Conservation (phyloP, 2,797 vertebrate species). For the Geotrypetes seraphini region DNA sequence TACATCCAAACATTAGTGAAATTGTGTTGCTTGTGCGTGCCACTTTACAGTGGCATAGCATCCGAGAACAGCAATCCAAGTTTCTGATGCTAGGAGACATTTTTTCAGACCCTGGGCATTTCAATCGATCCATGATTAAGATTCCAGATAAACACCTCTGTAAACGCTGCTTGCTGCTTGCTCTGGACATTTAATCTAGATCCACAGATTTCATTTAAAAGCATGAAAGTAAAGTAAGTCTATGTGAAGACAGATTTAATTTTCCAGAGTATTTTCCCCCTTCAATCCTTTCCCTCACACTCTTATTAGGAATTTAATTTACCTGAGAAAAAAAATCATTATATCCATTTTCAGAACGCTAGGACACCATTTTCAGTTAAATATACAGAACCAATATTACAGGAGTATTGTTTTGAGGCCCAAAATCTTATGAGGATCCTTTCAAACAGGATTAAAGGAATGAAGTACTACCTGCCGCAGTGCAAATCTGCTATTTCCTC, state of each 20-base stretch:
- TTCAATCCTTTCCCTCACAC: no score
- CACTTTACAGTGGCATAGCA: slow-evolving; percentile 82
- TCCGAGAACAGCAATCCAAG: slow-evolving; percentile 74
- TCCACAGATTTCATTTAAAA: slow-evolving; percentile 44
- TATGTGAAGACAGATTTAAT: slow-evolving; percentile 15
- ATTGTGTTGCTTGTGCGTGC: slow-evolving; percentile 75
- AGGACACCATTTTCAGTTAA: neutral
- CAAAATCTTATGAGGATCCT: slow-evolving; percentile 8
- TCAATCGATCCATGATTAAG: slow-evolving; percentile 41
- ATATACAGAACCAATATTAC: slow-evolving; percentile 6
- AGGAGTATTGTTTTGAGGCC: slow-evolving; percentile 11
- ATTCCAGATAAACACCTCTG: slow-evolving; percentile 53
- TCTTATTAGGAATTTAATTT: slow-evolving; percentile 7
- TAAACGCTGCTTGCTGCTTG: slow-evolving; percentile 57
- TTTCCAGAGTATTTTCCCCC: slow-evolving; percentile 15
- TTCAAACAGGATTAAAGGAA: slow-evolving; percentile 4
- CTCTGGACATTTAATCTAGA: slow-evolving; percentile 71
- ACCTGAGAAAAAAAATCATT: slow-evolving; percentile 4
- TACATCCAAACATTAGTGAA: slow-evolving; percentile 83
- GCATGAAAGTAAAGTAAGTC: neutral
- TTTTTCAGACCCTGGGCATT: slow-evolving; percentile 58
- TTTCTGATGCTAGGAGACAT: slow-evolving; percentile 66
- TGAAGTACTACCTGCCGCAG: slow-evolving; percentile 37
- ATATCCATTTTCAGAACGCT: slow-evolving; percentile 19
- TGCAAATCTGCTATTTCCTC: slow-evolving; percentile 20